These are phyloP conservation scores for Drosophila formosana DNA, from an alignment of 2,888 invertebrate genomes.

Conservation along the genomic window DNA sequence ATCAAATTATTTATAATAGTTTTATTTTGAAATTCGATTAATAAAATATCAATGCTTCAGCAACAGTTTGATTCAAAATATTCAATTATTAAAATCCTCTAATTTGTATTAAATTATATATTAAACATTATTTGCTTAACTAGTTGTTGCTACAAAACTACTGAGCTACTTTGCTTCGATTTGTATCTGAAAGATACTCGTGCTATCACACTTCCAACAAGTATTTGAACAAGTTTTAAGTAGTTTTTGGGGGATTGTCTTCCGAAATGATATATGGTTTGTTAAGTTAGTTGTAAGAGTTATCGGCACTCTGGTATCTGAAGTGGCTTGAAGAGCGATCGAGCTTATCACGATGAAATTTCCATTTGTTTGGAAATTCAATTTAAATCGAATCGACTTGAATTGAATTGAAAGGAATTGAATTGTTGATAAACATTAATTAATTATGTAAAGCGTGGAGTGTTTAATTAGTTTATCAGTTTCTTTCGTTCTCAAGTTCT, in stretches of 20 bases:
- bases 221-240: neutral
- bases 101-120: neutral
- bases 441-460: conserved; percentile 75
- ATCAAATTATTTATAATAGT: neutral
- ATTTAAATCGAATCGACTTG: conserved; percentile 53
- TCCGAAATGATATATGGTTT: conserved; percentile 16
- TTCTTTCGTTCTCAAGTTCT: neutral
- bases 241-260: conserved; percentile 9
- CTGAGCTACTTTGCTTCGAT: neutral
- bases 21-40: too few relatives aligned
- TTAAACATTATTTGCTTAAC: neutral
- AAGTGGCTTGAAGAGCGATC: conserved; percentile 27
- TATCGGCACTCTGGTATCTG: conserved; percentile 8
- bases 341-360: conserved; percentile 45
- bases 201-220: conserved; percentile 6
- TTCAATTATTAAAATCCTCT: neutral
- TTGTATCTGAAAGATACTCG: conserved; percentile 1
- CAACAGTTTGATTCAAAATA: neutral
- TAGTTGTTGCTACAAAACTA: neutral
- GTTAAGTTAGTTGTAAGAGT: conserved; percentile 19
- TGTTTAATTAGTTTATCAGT: conserved; percentile 25
- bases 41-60: too few relatives aligned
- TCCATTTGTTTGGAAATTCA: conserved; percentile 31
- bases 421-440: conserved; percentile 70
- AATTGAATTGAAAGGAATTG: conserved; percentile 17